Conservation (phyloP, 2,797 vertebrate genomes). For the Ammospiza maritima region DNA sequence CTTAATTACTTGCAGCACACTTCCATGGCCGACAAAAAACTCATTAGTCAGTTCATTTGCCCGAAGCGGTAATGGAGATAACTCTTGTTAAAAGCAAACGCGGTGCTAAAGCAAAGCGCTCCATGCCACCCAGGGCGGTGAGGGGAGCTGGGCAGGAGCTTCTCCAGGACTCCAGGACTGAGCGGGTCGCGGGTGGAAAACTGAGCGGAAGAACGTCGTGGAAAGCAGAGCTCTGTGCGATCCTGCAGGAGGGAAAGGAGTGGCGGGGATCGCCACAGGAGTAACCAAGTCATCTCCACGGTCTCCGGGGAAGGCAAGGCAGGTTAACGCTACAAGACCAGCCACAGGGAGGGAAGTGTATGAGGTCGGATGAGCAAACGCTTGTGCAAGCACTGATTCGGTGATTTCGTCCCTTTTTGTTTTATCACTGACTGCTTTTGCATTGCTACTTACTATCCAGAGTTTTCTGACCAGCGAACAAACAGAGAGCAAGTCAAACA, state of each 20-base stretch:
- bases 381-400: neutral
- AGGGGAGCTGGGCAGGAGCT: neutral
- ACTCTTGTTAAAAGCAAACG: neutral
- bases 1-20: slow-evolving; percentile 76
- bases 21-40: slow-evolving; percentile 76
- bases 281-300: neutral
- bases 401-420: neutral
- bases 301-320: neutral
- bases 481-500: neutral
- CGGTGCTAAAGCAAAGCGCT: neutral
- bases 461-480: neutral
- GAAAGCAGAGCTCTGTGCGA: neutral
- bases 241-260: neutral
- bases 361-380: neutral
- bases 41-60: slow-evolving; percentile 79
- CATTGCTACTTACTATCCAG: neutral
- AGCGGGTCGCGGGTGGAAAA: neutral
- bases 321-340: neutral
- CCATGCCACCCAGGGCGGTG: neutral
- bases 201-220: accelerated
- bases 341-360: neutral
- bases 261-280: neutral
- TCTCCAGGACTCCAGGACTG: neutral
- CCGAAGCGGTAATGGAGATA: slow-evolving; percentile 64
- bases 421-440: neutral